A percentile compares a stretch with the other conserved stretches of the same genome.
phyloP scores from a whole-genome alignment of 2,113 vertebrate species.

The Gavialis gangeticus region DNA sequence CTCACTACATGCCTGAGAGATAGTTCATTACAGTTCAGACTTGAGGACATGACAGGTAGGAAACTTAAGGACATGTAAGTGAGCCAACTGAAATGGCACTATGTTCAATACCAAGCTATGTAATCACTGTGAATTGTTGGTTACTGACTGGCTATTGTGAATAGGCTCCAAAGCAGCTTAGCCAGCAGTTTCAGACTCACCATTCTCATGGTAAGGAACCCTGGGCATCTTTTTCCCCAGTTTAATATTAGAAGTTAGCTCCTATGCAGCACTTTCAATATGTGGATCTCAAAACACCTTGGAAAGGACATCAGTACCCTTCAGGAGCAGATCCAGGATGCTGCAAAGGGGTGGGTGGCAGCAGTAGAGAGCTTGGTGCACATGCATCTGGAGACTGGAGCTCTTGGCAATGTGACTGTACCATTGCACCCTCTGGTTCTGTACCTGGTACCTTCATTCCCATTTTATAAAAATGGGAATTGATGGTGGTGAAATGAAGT shows the following conservation, averaged over 20 bases:
- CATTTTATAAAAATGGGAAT: neutral
- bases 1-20: neutral
- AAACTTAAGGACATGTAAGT: neutral
- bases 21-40: accelerated
- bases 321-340: no score
- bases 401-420: no score
- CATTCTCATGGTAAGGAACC: neutral
- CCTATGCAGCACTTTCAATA: neutral
- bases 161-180: neutral
- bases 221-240: neutral
- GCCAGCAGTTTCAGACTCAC: neutral
- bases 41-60: neutral
- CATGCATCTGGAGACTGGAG: no score
- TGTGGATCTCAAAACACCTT: neutral
- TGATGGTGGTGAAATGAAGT: neutral
- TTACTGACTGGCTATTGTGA: accelerated
- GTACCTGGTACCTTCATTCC: neutral
- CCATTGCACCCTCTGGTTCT: no score
- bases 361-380: no score
- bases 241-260: neutral
- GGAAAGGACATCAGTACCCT: neutral
- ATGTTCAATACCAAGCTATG: neutral
- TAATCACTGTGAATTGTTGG: neutral
- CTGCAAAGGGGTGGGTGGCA: no score
- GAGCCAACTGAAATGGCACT: neutral